Conservation (phyloP, 2,113 vertebrate genomes). For the Turdus rufiventris region DNA sequence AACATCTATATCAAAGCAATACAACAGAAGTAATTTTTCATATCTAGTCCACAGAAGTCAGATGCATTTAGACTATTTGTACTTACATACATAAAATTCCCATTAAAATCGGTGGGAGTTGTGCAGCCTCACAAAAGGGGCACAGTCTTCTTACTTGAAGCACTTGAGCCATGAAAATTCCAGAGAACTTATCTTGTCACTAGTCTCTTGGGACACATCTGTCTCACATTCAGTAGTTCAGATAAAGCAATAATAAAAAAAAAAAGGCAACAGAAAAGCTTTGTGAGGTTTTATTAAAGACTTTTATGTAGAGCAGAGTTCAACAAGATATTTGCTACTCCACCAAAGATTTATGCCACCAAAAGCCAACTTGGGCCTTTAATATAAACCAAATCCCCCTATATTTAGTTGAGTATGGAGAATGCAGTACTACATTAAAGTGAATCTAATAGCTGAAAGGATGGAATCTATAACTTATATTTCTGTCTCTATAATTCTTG, state of each 20-base stretch:
- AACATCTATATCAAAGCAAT: background rate
- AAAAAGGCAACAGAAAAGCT: background rate
- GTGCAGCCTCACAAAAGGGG: background rate
- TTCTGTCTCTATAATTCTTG: constrained; percentile 22
- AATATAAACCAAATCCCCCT: background rate
- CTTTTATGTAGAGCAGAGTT: background rate
- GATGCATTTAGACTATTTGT: background rate
- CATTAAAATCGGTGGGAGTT: background rate
- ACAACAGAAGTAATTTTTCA: background rate
- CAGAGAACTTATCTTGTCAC: background rate
- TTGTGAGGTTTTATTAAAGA: background rate
- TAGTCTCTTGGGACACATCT: background rate
- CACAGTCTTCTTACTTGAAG: background rate
- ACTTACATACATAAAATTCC: background rate
- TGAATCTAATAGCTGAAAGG: background rate
- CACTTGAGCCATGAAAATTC: background rate
- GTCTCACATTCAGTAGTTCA: background rate
- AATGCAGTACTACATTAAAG: background rate
- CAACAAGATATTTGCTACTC: background rate
- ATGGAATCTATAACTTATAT: background rate
- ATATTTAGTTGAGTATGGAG: background rate
- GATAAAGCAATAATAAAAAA: background rate
- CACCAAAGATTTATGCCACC: constrained; percentile 1
- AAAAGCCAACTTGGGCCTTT: background rate
- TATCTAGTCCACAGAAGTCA: background rate